Base-by-base conservation (phyloP, 2,113 vertebrate species). In the Stegastes partitus region DNA sequence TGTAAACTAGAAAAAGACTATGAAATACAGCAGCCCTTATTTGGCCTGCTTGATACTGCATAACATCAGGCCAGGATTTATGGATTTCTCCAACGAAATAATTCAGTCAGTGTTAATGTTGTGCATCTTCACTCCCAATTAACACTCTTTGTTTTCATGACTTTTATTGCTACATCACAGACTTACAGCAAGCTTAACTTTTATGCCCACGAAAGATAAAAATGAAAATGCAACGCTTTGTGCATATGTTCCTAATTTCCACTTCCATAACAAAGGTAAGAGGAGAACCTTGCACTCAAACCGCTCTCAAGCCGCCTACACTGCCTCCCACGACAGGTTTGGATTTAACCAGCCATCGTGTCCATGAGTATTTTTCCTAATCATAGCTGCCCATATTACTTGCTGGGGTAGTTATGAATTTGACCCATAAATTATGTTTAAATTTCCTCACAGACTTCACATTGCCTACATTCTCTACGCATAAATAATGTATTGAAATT, bases 251-350 rank as follows among this genome's bases (percentile, higher is more conserved):
- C 14, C 63, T 49, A n/a, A 62, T 77, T 63, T 49, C 16, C 26
- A 57, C 67, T 50, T 68, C 39, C 3, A 39, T 51, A 11, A 49
- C 15, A 71, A 68, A 45, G 62, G 37, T 84, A 62, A 90, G 65
- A 77, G 61, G 42, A 70, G 67, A 57, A 67, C 21, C 42, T 70
- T 68, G 31, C 57, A 75, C 65, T 68, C 18, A 69, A 59, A 85
- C 28, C 69, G 67, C 21, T 72, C 45, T 82, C 56, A 10, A 79
- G 80, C 87, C 65, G 28, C 82, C 78, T 80, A 50, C 80, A 79
- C 63, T 12, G 65, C 68, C 77, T 82, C 65, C 63, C 39, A 69
- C 76, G 51, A 55, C 72, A 80, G 44, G 50, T 58, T 78, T 73
- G 44, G 59, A 66, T n/a, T 31, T 12, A 68, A 59, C 22, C 56